A percentile compares a stretch with the other conserved stretches of the same genome.
Conservation (phyloP, 92 coral and sea anemone species). For the Porites lobata region DNA sequence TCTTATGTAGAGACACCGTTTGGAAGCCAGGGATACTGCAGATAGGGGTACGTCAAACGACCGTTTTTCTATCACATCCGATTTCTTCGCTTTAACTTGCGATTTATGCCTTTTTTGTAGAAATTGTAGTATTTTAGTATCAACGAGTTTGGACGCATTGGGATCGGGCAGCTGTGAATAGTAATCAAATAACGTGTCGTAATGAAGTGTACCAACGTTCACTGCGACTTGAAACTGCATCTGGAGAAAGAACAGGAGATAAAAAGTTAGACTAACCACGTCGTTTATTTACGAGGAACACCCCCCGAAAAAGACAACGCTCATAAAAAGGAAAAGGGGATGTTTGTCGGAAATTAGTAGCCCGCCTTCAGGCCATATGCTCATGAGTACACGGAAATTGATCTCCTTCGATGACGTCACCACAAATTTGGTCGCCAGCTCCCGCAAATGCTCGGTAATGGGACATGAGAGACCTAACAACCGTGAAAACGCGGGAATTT, state of each 20-base stretch:
- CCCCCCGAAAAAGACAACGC: too few relatives aligned
- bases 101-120: constrained; percentile 35
- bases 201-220: constrained; percentile 63
- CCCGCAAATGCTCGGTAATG: too few relatives aligned
- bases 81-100: constrained; percentile 41
- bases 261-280: too few relatives aligned
- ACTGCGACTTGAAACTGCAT: constrained; percentile 56
- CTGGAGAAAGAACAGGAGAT: constrained; percentile 10
- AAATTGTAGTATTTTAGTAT: constrained; percentile 27
- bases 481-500: too few relatives aligned
- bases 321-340: too few relatives aligned
- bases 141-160: constrained; percentile 25
- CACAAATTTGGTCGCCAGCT: too few relatives aligned
- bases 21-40: constrained; percentile 59
- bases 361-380: too few relatives aligned
- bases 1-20: constrained; percentile 49
- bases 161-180: not conserved
- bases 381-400: too few relatives aligned
- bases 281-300: too few relatives aligned
- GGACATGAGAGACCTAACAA: too few relatives aligned
- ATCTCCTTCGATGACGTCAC: too few relatives aligned
- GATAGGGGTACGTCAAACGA: constrained; percentile 66
- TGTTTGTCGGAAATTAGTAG: too few relatives aligned
- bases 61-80: constrained; percentile 29
- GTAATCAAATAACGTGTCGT: constrained; percentile 67